Base-by-base conservation (phyloP, 2,888 invertebrate species). In the Cephus sareptanus region DNA sequence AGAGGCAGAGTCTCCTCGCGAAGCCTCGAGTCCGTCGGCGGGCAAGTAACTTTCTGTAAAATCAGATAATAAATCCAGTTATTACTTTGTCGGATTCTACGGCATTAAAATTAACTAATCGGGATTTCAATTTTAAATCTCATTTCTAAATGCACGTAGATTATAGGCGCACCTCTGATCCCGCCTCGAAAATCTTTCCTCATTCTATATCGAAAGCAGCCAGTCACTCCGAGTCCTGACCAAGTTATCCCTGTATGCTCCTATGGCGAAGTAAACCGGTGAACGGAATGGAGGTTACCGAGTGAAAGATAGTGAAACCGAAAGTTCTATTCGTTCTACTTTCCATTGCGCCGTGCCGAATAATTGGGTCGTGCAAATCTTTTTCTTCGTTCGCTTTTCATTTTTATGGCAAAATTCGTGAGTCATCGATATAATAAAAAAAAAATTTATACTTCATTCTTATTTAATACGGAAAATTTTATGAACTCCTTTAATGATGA, bases 301-400 rank as follows among this genome's bases (percentile, higher is more conserved):
- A 87, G 88, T 84, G 87, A 87, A 87, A 88, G 87, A 88, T 84
- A 85, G 87, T 87, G 87, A 91, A 91, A 90, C 85, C 84, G 89
- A 90, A 89, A 89, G 90, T 90, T 87, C 71, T 84, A 82, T 83
- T 85, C 88, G 90, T 86, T 89, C 90, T 85, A 90, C 90, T 90
- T 90, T 89, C 90, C 88, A 88, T 86, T 86, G 83, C 79, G 81
- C 82, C 76, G 76, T 79, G 79, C 78, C 79, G 82, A 80, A 81
- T 82, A 85, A 87, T 86, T 83, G 75, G 85, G 84, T 83, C 83
- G 80, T 68, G 6, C 56, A 9, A 56, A 56, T 56, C 56, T 23
- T 23, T 56, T 56, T 56, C 56, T 56, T 56, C 23, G 6, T 56
- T 56, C 1, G 56, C 23, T 56, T 56, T 23, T 56, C 56, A 56